These are phyloP conservation scores for Trichoplusia ni DNA, from an alignment of 1,140 invertebrate genomes.

Conservation along the genomic window DNA sequence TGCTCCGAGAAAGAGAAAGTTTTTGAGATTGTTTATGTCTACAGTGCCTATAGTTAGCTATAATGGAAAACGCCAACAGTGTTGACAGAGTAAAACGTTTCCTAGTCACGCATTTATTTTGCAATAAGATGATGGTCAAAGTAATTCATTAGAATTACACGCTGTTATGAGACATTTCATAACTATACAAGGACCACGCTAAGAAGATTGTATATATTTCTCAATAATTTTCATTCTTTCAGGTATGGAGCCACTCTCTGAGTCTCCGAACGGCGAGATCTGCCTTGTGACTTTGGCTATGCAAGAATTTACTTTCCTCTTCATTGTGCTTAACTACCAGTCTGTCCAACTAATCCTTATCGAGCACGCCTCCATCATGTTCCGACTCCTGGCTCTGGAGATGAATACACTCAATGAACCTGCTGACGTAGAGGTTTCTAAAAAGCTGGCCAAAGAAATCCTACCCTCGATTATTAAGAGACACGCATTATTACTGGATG, in stretches of 20 bases:
- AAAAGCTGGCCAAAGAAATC: slow-evolving; percentile 40
- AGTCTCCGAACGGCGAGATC: slow-evolving; percentile 50
- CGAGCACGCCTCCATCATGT: slow-evolving; percentile 61
- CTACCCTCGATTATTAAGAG: slow-evolving; percentile 49
- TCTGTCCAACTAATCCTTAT: slow-evolving; percentile 57
- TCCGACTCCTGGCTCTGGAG: slow-evolving; percentile 56
- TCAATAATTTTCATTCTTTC: too few species aligned
- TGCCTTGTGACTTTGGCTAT: slow-evolving; percentile 45
- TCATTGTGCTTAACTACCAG: slow-evolving; percentile 59
- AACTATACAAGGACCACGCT: too few species aligned
- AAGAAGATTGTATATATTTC: too few species aligned
- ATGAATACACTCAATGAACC: slow-evolving; percentile 46
- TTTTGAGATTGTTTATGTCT: too few species aligned
- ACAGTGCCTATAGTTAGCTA: too few species aligned
- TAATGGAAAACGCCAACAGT: too few species aligned
- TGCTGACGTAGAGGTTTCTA: slow-evolving; percentile 28
- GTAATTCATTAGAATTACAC: too few species aligned
- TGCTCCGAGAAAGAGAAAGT: too few species aligned
- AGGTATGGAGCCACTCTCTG: slow-evolving; percentile 58
- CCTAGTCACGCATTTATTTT: too few species aligned
- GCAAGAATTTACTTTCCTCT: slow-evolving; percentile 51
- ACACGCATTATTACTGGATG: slow-evolving; percentile 50
- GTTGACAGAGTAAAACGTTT: too few species aligned
- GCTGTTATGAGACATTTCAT: too few species aligned
- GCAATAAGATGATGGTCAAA: too few species aligned